Evolutionary conservation across 2,797 vertebrate genomes (phyloP), one percentile per base, ranked within the genome.

Genomic region (Eurystomus glaucurus): DNA sequence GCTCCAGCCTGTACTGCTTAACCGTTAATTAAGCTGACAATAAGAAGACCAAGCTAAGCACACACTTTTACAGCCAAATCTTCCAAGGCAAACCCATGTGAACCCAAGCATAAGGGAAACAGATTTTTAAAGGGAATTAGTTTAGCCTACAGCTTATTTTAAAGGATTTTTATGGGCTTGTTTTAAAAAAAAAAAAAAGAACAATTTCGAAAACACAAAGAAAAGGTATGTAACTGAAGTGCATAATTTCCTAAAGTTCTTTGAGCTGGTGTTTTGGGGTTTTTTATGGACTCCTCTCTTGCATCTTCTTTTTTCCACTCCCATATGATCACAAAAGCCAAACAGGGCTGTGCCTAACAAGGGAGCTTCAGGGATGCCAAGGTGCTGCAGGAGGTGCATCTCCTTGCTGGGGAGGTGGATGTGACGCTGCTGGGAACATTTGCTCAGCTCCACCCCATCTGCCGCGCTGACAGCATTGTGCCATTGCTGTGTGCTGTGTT

Each of bases 301-400:
- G 6, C 26, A 55, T 25, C 20, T 20, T 19, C 3, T n/a, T 51
- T 37, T n/a, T 51, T 43, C 46, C 16, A 2, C 22, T 61, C 28
- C 35, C 7, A 2, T 18, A 4, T 1, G 41, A 33, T 28, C 25
- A 8, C 13, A 26, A 55, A 23, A 45, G 33, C 45, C 37, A 46
- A 46, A 26, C 0, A 0, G 39, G n/a, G 70, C 82, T 70, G 65
- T 61, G 41, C 22, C 10, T 25, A 11, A 15, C 0, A 3, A 79
- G 8, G 55, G 52, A 71, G 46, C 11, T 41, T 19, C 80, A 51
- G 79, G 68, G 52, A 35, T 52, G 45, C 28, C 0, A 6, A 11
- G 57, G 43, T 0, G 12, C 29, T 51, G 48, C 61, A 62, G 85
- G 39, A 90, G 51, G 28, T 65, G 35, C 37, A 15, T 8, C 28